Base-by-base conservation (phyloP, 2,797 vertebrate species). In the Diplodus puntazzo region DNA sequence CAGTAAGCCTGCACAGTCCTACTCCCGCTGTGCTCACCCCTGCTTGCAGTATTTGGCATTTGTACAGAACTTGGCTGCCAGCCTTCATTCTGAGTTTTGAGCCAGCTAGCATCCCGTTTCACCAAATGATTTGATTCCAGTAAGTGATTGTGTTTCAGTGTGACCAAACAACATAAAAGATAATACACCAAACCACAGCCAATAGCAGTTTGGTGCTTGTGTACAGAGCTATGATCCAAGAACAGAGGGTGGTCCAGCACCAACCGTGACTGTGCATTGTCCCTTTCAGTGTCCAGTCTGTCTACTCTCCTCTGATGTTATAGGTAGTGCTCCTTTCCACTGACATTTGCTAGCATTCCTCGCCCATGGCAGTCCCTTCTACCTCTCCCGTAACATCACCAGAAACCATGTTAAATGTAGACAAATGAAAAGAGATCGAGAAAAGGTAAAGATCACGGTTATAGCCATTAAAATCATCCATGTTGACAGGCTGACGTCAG, bases 151-250 rank as follows among this genome's bases (percentile, higher is more conserved):
- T 0, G 13, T 52, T 25, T 73, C 45, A 34, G 21, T 46, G 4
- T 30, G n/a, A 70, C 39, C 25, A 55, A 30, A 50, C 43, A 23
- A 72, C 62, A 50, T 21, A 75, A 54, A 54, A 9, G 30, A 55
- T 39, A 16, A 63, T 55, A 34, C 42, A 73, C 48, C 10, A 39
- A 39, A 72, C 20, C 49, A 11, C 45, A 59, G 75, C 74, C 78
- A 80, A 53, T 57, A 64, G 27, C 71, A 59, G 62, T 53, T 74
- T 69, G 20, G 17, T 69, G 65, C 59, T 65, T 9, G 25, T 73
- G 27, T 68, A 11, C 1, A 1, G 42, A 66, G 61, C 39, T 23
- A 2, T 45, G 58, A 72, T 67, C 58, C 23, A 71, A 49, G 13
- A 80, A 69, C 69, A 67, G 58, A 73, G 83, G 55, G 30, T 16